phyloP scores from a whole-genome alignment of 2,113 vertebrate species.

The Tor tambroides region DNA sequence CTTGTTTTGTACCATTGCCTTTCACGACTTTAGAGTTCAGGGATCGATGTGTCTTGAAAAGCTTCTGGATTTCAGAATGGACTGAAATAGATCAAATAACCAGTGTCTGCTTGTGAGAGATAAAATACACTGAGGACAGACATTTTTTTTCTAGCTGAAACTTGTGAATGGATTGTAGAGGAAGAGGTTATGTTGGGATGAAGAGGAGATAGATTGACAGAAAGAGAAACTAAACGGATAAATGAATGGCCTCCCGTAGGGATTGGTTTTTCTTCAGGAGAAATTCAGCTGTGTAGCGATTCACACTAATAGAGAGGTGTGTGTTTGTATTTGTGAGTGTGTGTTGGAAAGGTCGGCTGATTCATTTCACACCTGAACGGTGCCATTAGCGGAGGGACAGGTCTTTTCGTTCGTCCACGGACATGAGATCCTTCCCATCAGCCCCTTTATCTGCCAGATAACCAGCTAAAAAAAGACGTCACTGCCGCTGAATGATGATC shows the following conservation, averaged over 20 bases:
- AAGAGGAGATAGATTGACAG: conserved; percentile 37
- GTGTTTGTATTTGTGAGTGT: conserved; percentile 27
- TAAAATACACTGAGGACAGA: neutral
- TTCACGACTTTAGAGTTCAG: neutral
- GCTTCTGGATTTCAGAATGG: neutral
- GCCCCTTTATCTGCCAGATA: conserved; percentile 16
- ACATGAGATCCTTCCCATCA: conserved; percentile 27
- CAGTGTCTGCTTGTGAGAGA: conserved; percentile 53
- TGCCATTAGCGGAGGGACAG: neutral
- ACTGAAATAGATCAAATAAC: conserved; percentile 39
- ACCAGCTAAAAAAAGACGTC: conserved; percentile 27
- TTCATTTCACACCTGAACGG: conserved; percentile 36
- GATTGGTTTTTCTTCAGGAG: conserved; percentile 9
- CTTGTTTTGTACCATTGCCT: neutral
- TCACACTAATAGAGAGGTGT: conserved; percentile 4
- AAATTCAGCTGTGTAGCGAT: conserved; percentile 23
- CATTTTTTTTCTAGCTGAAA: neutral
- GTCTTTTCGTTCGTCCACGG: neutral
- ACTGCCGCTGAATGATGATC: neutral
- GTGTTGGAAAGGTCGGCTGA: conserved; percentile 8
- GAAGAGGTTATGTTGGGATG: conserved; percentile 52
- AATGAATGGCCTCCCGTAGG: conserved; percentile 11
- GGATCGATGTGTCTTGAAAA: neutral
- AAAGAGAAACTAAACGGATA: conserved; percentile 15
- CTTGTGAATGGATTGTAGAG: neutral